These are phyloP conservation scores for Torymus texanus DNA, from an alignment of 2,888 invertebrate species.

Conservation along the genomic window DNA sequence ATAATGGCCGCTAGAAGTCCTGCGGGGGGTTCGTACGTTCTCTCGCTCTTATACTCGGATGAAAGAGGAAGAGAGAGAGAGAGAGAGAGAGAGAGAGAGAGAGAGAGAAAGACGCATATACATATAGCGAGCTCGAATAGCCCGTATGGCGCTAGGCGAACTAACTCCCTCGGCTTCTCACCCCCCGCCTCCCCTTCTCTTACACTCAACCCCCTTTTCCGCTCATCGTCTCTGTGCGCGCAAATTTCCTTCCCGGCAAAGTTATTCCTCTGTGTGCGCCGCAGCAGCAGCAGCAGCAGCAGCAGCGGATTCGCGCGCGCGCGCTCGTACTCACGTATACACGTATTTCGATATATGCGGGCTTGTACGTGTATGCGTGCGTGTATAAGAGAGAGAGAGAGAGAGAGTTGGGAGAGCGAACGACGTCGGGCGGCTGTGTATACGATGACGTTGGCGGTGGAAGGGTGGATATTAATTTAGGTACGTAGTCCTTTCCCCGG, in stretches of 20 bases:
- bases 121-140: slow-evolving; percentile 58
- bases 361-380: background rate
- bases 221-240: slow-evolving; percentile 53
- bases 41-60: background rate
- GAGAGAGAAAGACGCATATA: slow-evolving; percentile 23
- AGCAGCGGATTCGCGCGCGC: slow-evolving; percentile 28
- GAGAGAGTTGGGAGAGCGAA: slow-evolving; percentile 23
- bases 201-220: slow-evolving; percentile 34
- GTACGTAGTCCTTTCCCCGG: slow-evolving; percentile 63
- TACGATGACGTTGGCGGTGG: slow-evolving; percentile 20
- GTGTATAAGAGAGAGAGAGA: slow-evolving; percentile 10
- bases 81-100: no score
- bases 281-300: slow-evolving; percentile 48
- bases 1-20: slow-evolving; percentile 73
- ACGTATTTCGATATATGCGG: slow-evolving; percentile 24
- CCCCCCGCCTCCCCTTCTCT: slow-evolving; percentile 18
- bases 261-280: slow-evolving; percentile 55
- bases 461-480: slow-evolving; percentile 72
- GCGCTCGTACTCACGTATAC: background rate
- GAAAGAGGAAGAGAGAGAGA: slow-evolving; percentile 48
- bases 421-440: slow-evolving; percentile 27
- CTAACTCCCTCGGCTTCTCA: slow-evolving; percentile 29
- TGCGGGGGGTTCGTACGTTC: slow-evolving; percentile 61
- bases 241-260: slow-evolving; percentile 61
- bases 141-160: slow-evolving; percentile 60